Evolutionary conservation across 2,888 invertebrate genomes (phyloP), one percentile per base, ranked within the genome.

Genomic region (Tubulanus polymorphus): DNA sequence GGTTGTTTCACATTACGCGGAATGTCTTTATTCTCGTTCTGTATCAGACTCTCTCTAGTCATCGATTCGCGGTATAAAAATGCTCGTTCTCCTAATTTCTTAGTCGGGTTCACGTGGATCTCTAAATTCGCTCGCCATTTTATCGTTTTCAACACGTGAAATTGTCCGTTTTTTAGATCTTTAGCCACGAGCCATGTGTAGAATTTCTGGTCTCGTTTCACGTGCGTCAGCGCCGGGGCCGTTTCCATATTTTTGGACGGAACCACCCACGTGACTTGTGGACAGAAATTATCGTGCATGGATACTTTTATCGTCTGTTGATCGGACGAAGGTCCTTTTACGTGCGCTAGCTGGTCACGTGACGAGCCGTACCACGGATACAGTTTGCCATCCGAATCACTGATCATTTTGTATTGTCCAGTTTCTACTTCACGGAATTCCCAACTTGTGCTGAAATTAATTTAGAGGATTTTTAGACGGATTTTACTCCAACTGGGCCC

Each of bases 271-370:
- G 77, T 76, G 27, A 76, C 74, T 54, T 78, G 75, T 3, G 79
- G 79, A 62, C 78, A 78, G 66, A 79, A 78, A 65, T 78, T 78
- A 63, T 78, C 78, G 60, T 76, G 76, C 78, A 78, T 78, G 52
- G 69, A 69, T 25, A 79, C 68, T 1, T 68, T 73, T 25, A 75
- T 69, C 3, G 67, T 66, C 54, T 71, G 72, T 50, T 66, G 68
- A 59, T 65, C 66, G 23, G 68, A 66, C 37, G 72, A 70, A 1
- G 76, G 76, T 3, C 76, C 76, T 47, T 70, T 66, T 51, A 78
- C 67, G 10, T 74, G 68, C 18, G 68, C 70, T 1, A 76, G 72
- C 63, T 78, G 77, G 37, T 74, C 71, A 2, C 72, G 63, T 28
- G 72, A 63, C 8, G 65, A 74, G 3, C 78, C 78, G 57, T 78